Percentiles rank a stretch among this genome's conserved stretches.
phyloP scores from a whole-genome alignment of 1,140 invertebrate species.

The Adelges cooleyi region DNA sequence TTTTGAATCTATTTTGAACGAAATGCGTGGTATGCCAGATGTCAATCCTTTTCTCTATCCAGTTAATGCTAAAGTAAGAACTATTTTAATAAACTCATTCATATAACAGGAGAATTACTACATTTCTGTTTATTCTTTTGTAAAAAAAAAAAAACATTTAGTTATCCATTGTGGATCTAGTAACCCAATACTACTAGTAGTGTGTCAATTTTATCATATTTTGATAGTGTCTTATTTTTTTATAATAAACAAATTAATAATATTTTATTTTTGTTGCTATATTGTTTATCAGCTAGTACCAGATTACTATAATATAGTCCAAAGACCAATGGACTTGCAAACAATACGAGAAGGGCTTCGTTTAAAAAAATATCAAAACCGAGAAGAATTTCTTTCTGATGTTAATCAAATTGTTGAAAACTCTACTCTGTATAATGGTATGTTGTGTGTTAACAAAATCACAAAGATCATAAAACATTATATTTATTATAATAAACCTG shows the following conservation, averaged over 20 bases:
- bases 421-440: conserved; percentile 83
- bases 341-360: conserved; percentile 87
- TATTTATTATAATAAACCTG: not conserved
- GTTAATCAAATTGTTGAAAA: conserved; percentile 95
- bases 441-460: no score
- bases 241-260: no score
- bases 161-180: no score
- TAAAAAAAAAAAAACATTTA: no score
- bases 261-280: no score
- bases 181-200: not conserved
- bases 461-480: no score
- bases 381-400: conserved; percentile 89
- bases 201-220: no score
- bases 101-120: no score
- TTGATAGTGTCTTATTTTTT: no score
- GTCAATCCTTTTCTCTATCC: conserved; percentile 87
- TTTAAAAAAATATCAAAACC: conserved; percentile 82
- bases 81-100: conserved; percentile 32
- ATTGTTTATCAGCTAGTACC: conserved; percentile 55
- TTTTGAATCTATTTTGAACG: conserved; percentile 84
- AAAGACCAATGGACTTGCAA: conserved; percentile 92
- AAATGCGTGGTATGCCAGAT: conserved; percentile 84
- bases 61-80: conserved; percentile 85
- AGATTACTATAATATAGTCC: conserved; percentile 87
- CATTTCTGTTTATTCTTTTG: no score